A percentile compares a stretch with the other conserved stretches of the same genome.
These are phyloP conservation scores for Onychomys arenicola DNA, from an alignment of 2,797 vertebrate species.

Conservation along the genomic window DNA sequence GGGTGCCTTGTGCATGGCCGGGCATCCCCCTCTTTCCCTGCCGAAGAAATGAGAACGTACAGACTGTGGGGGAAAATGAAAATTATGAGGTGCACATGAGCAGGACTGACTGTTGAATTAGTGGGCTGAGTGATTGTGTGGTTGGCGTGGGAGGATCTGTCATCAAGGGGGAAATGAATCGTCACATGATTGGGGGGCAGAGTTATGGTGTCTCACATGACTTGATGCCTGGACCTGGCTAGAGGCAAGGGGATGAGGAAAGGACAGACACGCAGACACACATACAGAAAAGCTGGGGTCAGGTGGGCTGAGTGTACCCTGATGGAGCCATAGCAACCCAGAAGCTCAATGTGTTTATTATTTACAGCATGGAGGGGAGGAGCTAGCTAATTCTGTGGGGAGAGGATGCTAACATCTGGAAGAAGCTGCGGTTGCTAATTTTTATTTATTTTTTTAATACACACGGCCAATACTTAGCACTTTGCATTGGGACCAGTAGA, in stretches of 20 bases:
- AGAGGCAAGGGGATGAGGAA: background rate
- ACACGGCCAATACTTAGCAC: background rate
- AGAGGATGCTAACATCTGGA: background rate
- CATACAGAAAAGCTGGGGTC: background rate
- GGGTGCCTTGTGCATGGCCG: too few species aligned
- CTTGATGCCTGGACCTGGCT: background rate
- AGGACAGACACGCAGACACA: background rate
- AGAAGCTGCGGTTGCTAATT: background rate
- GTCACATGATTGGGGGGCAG: background rate
- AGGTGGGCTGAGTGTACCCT: background rate
- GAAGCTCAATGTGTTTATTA: background rate
- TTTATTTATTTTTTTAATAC: background rate
- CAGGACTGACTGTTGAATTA: background rate
- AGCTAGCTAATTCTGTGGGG: background rate
- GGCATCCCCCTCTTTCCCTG: background rate
- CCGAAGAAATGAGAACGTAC: background rate
- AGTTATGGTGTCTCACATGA: background rate
- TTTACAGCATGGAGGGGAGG: background rate
- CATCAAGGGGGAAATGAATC: background rate
- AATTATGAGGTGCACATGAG: background rate
- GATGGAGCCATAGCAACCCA: background rate
- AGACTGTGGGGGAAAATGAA: background rate
- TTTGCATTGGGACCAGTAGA: background rate
- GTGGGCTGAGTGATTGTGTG: background rate
- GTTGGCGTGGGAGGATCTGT: background rate